Base-by-base conservation (phyloP, 1,140 invertebrate genomes). In the Papilio aristodemus region DNA sequence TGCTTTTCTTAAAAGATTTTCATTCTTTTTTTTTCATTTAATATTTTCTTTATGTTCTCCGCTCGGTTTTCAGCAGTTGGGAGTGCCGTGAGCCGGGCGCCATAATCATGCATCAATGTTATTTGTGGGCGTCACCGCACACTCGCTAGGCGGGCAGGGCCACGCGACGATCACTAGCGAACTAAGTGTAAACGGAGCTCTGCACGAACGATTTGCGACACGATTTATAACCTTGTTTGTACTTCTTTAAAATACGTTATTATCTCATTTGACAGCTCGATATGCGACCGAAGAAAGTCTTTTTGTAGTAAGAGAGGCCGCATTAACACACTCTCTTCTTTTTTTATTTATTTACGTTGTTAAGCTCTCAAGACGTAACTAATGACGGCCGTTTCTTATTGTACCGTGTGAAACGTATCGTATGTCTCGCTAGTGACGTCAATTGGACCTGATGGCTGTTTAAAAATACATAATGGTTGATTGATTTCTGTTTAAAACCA, bases 111-210 rank as follows among this genome's bases (percentile, higher is more conserved):
- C 77, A 84, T 89, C 83, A 86, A 81, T 80, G 85, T 85, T 84
- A 89, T 89, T 89, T 89, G 83, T 85, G 78, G 76, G 74, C 82
- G 82, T 85, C 82, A 85, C n/a, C n/a, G n/a, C n/a, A n/a, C n/a
- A n/a, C 86, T 86, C 79, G 79, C 74, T 80, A 79, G 67, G 84
- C 78, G 82, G 75, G 73, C 73, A 75, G 82, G 75, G 73, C 73
- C 74, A 75, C 75, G 81, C 76, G 70, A 66, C 81, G 83, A 81
- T 80, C 85, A 83, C 83, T 79, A 76, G 80, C 82, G 76, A 80
- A 79, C 75, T 79, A 76, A 80, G 76, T 78, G 85, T 72, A 72
- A 78, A 74, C 71, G 72, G 60, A 68, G 71, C 72, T 72, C 72
- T 66, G 68, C 66, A 32, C 68, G 69, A 62, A 69, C 76, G 72